Base-by-base conservation (phyloP, 1,140 invertebrate species). In the Papilio polyxenes region DNA sequence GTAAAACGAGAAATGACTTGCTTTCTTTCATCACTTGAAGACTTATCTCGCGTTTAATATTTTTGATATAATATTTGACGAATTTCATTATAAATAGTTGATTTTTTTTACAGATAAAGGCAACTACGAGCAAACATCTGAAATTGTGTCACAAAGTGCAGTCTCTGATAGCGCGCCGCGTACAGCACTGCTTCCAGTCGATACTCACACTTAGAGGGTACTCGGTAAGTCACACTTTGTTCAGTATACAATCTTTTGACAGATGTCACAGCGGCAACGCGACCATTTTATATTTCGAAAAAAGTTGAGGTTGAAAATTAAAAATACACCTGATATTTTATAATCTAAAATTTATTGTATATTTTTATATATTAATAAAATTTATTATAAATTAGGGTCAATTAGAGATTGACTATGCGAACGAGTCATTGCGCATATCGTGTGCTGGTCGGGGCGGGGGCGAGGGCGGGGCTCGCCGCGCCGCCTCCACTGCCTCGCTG, bases 381-480 rank as follows among this genome's bases (percentile, higher is more conserved):
- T 37, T 44, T 74, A n/a, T 44, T 40, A 20, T 56, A 8, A 53
- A 56, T 31, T 83, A 96, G 93, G 97, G 96, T 15, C 89, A 87
- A 51, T 94, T 97, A 82, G 93, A 95, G 7, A 96, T 97, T 31
- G 95, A 97, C 91, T 95, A 96, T 85, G 90, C 90, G 15, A 89
- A 95, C 3, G 95, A 95, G 83, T 93, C 89, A 9, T 92, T 97
- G 20, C 91, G 95, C 7, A 92, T 97, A 37, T 89, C 95, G 83
- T 96, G 97, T 11, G 94, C 95, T 78, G 96, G 96, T 1, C 95
- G 94, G 40, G 51, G 15, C 92, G 88, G 37, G 89, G 91, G 98
- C 4, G 40, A 44, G 98, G 59, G 98, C 98, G 3, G 98, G 99
- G 95, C 95, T 88, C 49, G 89, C 82, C 92, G 89, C 40, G 89